phyloP scores from a whole-genome alignment of 1,140 invertebrate species.

The Trichoplusia ni region DNA sequence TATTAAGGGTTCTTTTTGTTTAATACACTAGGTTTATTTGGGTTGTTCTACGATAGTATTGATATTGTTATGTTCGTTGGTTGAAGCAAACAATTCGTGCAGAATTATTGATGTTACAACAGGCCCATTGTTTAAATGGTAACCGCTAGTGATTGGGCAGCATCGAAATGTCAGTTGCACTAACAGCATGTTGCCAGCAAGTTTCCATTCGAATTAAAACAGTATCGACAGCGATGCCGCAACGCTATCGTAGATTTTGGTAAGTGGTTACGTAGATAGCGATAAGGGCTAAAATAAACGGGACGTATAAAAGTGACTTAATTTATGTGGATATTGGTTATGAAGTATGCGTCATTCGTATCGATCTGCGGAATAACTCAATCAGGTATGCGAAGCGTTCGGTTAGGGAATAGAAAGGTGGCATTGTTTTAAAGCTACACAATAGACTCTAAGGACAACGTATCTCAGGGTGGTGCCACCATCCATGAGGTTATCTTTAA shows the following conservation, averaged over 20 bases:
- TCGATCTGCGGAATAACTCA: slow-evolving; percentile 52
- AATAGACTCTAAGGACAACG: slow-evolving; percentile 40
- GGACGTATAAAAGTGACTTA: slow-evolving; percentile 29
- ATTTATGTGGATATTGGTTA: slow-evolving; percentile 40
- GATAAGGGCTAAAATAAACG: slow-evolving; percentile 36
- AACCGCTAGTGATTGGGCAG: slow-evolving; percentile 12
- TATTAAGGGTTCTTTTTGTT: too few relatives aligned
- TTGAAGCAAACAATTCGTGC: slow-evolving; percentile 20
- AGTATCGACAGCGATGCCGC: not conserved
- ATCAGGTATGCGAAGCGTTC: slow-evolving; percentile 35
- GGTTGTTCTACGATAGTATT: too few relatives aligned
- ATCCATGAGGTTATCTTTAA: slow-evolving; percentile 18
- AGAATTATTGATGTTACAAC: slow-evolving; percentile 6
- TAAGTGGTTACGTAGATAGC: slow-evolving; percentile 41
- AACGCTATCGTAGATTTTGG: slow-evolving; percentile 31
- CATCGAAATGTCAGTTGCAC: slow-evolving; percentile 16
- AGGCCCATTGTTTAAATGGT: not conserved
- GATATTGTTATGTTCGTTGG: not conserved
- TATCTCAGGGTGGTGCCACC: slow-evolving; percentile 36
- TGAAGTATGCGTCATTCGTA: slow-evolving; percentile 57
- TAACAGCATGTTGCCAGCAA: not conserved
- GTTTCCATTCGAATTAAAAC: slow-evolving; percentile 31
- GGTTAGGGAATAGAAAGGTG: slow-evolving; percentile 52
- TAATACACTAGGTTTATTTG: too few relatives aligned
- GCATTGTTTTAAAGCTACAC: slow-evolving; percentile 53